These are phyloP conservation scores for Rana temporaria DNA, from an alignment of 2,113 vertebrate species.

Conservation along the genomic window DNA sequence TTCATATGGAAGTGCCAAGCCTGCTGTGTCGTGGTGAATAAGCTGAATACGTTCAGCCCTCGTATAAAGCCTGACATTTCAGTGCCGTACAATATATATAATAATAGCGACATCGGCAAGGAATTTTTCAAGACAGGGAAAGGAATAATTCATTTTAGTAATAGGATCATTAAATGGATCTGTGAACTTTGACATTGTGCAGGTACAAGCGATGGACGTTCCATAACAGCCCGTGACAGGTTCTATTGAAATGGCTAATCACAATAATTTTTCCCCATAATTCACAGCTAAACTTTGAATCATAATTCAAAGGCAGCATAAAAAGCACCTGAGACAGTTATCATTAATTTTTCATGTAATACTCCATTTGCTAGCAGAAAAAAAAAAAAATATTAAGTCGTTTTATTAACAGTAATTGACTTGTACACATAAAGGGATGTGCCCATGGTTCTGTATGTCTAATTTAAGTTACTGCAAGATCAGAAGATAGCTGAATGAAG, in stretches of 20 bases:
- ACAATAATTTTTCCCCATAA: not conserved
- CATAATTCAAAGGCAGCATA: constrained; percentile 6
- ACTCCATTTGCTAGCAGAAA: not conserved
- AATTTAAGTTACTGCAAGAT: not conserved
- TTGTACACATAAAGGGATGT: not conserved
- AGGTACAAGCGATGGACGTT: constrained; percentile 7
- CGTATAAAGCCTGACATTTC: constrained; percentile 24
- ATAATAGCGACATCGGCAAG: constrained; percentile 29
- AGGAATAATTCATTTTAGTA: constrained; percentile 30
- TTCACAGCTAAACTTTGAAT: constrained; percentile 16
- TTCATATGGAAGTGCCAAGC: not conserved
- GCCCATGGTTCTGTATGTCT: not conserved
- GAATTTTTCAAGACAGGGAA: constrained; percentile 42
- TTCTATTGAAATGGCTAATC: constrained; percentile 12
- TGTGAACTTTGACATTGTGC: constrained; percentile 23
- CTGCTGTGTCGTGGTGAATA: not conserved
- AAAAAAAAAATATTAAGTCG: not conserved
- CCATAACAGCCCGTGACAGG: constrained; percentile 15
- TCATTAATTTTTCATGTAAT: constrained; percentile 14
- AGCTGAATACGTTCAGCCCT: constrained; percentile 5
- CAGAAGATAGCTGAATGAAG: no score
- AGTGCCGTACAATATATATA: constrained; percentile 5
- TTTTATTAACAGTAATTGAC: constrained; percentile 13
- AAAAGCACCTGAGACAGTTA: constrained; percentile 1
- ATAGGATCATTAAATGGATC: constrained; percentile 41